Evolutionary conservation across 1,140 invertebrate species (phyloP), one percentile per base, ranked within the genome.

Genomic region (Radopholus similis): DNA sequence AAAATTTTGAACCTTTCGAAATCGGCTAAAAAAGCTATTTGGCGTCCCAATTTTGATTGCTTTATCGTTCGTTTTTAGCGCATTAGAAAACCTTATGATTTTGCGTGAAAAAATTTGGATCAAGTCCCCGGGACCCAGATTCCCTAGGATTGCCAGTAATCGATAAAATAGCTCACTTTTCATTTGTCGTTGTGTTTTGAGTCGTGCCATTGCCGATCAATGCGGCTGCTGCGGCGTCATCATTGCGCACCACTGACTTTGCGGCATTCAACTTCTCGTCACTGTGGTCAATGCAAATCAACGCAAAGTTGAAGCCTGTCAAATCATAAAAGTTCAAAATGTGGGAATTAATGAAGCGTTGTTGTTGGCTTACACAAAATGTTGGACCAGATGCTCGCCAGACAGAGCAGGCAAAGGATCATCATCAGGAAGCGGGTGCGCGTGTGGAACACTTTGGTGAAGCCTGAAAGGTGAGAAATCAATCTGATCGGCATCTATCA

Each of bases 381-480:
- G 49, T 77, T 78, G 28, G 73, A 74, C 73, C 73, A 75, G 58
- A 78, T 40, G 18, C 64, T 68, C 2, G 73, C 64, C 28, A 75
- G 26, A 59, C 73, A 75, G 8, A 75, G 42, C 13, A 75, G 44
- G 35, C 70, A 40, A 21, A 77, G 55, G 8, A 75, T 35, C 55
- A 75, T 66, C 15, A 75, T 44, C 9, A 77, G 28, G 57, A 75
- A 75, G 18, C 73, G 71, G 21, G 73, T 75, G 9, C 72, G 26
- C 2, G 72, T 73, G n/a, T 73, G 65, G 49, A 73, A 75, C 28
- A 73, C 28, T 57, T 73, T 73, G 28, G 55, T n/a, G 47, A 32
- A 73, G 62, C 58, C 69, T 71, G n/a, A 28, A 68, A 28, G 23
- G 66, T 32, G 30, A 9, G n/a, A 62, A 60, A n/a, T n/a, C n/a